A percentile compares a stretch with the other conserved stretches of the same genome.
Evolutionary conservation across 2,888 invertebrate genomes (phyloP).

Genomic region (Tipula helvola): DNA sequence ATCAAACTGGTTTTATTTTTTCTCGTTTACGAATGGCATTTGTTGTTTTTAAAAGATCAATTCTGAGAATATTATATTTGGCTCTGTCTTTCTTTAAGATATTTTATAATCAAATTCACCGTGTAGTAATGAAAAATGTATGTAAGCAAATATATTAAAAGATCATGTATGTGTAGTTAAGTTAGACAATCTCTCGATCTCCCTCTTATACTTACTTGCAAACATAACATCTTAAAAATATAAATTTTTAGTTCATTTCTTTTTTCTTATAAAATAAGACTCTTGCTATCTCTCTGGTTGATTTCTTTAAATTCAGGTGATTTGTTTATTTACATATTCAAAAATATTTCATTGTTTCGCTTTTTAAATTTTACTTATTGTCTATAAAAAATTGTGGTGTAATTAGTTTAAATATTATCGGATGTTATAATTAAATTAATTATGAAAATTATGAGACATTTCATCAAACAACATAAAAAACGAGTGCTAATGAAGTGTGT

Average conservation of each 20-base stretch:
- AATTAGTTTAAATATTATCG: neutral
- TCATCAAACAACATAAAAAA: neutral
- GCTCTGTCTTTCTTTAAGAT: neutral
- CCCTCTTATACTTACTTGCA: neutral
- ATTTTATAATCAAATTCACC: neutral
- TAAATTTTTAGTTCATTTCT: neutral
- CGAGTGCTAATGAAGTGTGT: neutral
- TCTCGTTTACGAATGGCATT: neutral
- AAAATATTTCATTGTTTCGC: neutral
- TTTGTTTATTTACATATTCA: neutral
- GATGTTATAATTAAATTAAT: neutral
- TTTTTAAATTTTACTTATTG: neutral
- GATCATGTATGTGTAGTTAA: neutral
- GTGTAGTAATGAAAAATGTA: neutral
- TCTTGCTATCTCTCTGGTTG: neutral
- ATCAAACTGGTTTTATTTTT: neutral
- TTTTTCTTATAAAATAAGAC: neutral
- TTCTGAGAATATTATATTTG: neutral
- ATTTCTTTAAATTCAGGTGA: neutral
- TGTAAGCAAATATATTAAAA: neutral
- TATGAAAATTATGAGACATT: neutral
- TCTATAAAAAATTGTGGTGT: neutral
- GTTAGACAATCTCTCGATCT: neutral
- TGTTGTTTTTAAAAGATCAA: neutral
- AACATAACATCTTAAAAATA: neutral